A percentile compares a stretch with the other conserved stretches of the same genome.
These are phyloP conservation scores for Hemiscyllium ocellatum DNA, from an alignment of 2,113 vertebrate species.

Conservation along the genomic window DNA sequence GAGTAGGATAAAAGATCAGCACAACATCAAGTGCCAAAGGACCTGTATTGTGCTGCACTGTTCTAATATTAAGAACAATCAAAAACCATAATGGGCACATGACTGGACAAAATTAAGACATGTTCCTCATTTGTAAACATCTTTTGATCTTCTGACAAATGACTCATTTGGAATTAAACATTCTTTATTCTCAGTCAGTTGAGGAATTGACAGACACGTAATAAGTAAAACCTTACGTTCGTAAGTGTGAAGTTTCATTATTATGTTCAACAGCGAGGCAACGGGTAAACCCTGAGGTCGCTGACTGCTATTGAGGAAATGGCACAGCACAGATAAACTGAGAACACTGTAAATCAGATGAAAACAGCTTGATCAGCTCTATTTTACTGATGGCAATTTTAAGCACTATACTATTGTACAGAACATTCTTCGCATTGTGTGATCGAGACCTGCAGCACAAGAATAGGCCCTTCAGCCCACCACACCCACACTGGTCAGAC, in stretches of 20 bases:
- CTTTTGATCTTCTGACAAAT: neutral
- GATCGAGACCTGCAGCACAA: too few relatives aligned
- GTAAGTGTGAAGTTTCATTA: neutral
- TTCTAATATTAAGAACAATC: neutral
- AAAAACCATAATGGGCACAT: neutral
- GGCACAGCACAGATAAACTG: neutral
- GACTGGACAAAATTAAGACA: neutral
- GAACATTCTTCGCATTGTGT: neutral
- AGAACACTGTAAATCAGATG: neutral
- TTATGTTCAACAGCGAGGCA: neutral
- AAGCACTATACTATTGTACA: neutral
- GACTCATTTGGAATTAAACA: neutral
- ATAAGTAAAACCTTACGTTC: neutral
- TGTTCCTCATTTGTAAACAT: neutral
- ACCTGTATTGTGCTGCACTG: too few relatives aligned
- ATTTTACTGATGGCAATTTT: neutral
- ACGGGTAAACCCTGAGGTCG: neutral
- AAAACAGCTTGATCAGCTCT: neutral
- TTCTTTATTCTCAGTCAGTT: neutral
- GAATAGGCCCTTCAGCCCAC: too few relatives aligned
- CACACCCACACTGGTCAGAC: too few relatives aligned
- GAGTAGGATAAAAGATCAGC: too few relatives aligned
- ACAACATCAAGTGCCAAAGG: too few relatives aligned
- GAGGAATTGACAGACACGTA: neutral
- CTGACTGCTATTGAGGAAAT: neutral